A percentile compares a stretch with the other conserved stretches of the same genome.
Conservation (phyloP, 2,113 vertebrate species). For the Colius striatus region DNA sequence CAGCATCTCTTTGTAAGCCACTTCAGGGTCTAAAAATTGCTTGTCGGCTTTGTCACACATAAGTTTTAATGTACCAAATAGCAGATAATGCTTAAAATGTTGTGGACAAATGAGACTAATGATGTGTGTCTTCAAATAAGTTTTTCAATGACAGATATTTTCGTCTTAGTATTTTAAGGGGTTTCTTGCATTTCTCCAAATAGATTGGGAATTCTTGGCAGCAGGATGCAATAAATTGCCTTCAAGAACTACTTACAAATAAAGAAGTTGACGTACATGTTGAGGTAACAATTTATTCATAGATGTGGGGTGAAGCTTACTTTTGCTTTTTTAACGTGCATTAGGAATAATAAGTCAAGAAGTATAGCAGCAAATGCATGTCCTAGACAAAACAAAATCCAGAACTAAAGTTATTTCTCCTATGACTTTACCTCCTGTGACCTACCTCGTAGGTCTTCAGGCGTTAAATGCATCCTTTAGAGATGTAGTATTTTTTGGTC, state of each 20-base stretch:
- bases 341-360: neutral
- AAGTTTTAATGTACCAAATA: neutral
- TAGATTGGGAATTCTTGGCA: constrained; percentile 89
- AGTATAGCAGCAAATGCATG: neutral
- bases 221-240: constrained; percentile 81
- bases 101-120: neutral
- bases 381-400: neutral
- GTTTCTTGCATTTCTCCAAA: neutral
- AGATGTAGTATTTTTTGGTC: neutral
- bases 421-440: neutral
- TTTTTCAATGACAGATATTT: neutral
- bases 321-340: neutral
- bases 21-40: neutral
- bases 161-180: neutral
- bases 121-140: neutral
- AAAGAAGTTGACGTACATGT: constrained; percentile 84
- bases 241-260: constrained; percentile 84
- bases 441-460: neutral
- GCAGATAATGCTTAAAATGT: neutral
- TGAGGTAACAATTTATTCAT: constrained; percentile 76
- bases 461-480: neutral
- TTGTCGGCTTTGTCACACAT: neutral
- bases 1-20: neutral
- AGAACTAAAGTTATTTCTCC: neutral
- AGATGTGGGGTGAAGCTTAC: neutral